Evolutionary conservation across 2,797 vertebrate genomes (phyloP).

Genomic region (Martes flavigula): DNA sequence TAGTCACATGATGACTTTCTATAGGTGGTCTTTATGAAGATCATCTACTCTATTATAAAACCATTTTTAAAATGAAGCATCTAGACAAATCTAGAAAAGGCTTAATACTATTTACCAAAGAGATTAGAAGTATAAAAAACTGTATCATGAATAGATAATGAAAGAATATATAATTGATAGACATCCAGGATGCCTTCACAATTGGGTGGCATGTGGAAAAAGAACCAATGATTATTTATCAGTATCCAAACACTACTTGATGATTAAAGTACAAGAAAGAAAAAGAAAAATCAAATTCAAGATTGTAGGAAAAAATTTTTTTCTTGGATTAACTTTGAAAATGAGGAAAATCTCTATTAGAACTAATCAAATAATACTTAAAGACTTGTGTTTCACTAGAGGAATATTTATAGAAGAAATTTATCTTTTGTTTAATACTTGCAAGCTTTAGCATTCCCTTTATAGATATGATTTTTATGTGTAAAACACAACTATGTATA

Average conservation of each 20-base stretch:
- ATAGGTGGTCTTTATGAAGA: not conserved
- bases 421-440: slow-evolving; percentile 56
- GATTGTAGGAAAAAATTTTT: not conserved
- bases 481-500: slow-evolving; percentile 49
- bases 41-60: not conserved
- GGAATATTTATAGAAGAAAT: slow-evolving; percentile 52
- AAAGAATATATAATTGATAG: not conserved
- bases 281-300: not conserved
- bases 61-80: not conserved
- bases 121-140: not conserved
- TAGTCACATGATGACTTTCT: not conserved
- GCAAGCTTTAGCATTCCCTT: slow-evolving; percentile 36
- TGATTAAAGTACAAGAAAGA: not conserved
- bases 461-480: slow-evolving; percentile 50
- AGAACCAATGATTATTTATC: not conserved
- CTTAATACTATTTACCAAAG: not conserved
- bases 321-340: slow-evolving; percentile 42
- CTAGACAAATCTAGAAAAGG: not conserved
- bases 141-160: not conserved
- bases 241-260: not conserved
- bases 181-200: not conserved
- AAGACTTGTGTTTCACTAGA: slow-evolving; percentile 31
- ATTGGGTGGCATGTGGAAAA: not conserved
- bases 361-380: slow-evolving; percentile 46
- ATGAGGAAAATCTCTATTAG: slow-evolving; percentile 32